These are phyloP conservation scores for Zenarchopterus dispar DNA, from an alignment of 2,797 vertebrate genomes.

Conservation along the genomic window DNA sequence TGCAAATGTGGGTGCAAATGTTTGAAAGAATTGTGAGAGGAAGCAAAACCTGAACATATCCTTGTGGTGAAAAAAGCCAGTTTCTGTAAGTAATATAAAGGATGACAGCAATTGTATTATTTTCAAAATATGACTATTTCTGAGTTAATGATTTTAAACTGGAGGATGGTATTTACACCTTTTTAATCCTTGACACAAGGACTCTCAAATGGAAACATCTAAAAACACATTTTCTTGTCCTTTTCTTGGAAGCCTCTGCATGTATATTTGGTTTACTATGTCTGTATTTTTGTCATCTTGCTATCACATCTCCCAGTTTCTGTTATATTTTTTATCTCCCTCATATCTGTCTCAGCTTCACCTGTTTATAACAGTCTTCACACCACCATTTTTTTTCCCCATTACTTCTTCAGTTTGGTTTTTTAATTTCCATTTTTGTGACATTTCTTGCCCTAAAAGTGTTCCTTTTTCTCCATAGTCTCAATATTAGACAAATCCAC, in stretches of 20 bases:
- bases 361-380: conserved; percentile 3
- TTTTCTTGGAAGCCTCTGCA: conserved; percentile 5
- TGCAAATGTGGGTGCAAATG: conserved; percentile 14
- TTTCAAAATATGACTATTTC: conserved; percentile 3
- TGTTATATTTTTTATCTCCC: conserved; percentile 22
- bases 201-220: not conserved
- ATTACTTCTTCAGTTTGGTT: conserved; percentile 11
- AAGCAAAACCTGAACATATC: not conserved
- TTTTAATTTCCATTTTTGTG: not conserved
- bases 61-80: not conserved
- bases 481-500: not conserved
- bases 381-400: conserved; percentile 3
- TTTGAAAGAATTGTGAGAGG: not conserved
- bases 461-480: not conserved
- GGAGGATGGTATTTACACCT: not conserved
- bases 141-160: not conserved
- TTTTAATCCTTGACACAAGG: conserved; percentile 1
- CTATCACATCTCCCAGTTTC: conserved; percentile 6
- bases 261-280: not conserved
- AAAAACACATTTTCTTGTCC: conserved; percentile 1
- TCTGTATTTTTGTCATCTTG: conserved; percentile 3
- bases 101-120: not conserved
- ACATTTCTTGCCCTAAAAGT: conserved; percentile 64
- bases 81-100: not conserved
- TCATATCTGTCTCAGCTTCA: not conserved